These are phyloP conservation scores for Chunga burmeisteri DNA, from an alignment of 2,113 vertebrate species.

Conservation along the genomic window DNA sequence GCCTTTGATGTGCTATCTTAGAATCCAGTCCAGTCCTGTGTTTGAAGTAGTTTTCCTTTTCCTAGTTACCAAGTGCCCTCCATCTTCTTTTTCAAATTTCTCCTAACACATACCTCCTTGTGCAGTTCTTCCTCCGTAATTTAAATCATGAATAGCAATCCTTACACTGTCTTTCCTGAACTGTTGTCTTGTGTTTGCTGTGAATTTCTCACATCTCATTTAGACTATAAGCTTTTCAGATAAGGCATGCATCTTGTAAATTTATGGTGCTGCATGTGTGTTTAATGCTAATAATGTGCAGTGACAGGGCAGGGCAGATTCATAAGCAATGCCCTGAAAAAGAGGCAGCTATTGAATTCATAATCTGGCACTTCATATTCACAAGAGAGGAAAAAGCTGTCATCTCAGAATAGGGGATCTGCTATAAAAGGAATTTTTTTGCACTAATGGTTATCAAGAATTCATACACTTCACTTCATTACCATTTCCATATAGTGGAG, in stretches of 20 bases:
- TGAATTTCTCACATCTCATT: conserved; percentile 37
- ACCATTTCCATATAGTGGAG: background rate
- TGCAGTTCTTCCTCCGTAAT: background rate
- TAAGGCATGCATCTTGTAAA: conserved; percentile 21
- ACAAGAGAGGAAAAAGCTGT: conserved; percentile 43
- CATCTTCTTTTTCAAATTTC: background rate
- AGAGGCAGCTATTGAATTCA: conserved; percentile 34
- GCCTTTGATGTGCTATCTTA: background rate
- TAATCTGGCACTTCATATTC: conserved; percentile 52
- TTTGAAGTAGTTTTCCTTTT: background rate
- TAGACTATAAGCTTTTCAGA: conserved; percentile 35
- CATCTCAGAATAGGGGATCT: conserved; percentile 26
- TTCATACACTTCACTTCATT: background rate
- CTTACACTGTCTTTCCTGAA: background rate
- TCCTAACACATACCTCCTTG: background rate
- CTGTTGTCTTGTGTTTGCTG: conserved; percentile 17
- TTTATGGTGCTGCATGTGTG: background rate
- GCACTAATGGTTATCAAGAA: conserved; percentile 25
- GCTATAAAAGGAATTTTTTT: conserved; percentile 5
- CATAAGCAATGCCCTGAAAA: conserved; percentile 38
- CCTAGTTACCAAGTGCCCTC: background rate
- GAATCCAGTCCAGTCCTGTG: background rate
- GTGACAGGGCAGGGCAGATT: conserved; percentile 37
- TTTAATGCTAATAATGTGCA: conserved; percentile 47
- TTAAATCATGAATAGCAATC: conserved; percentile 2